Conservation (phyloP, 2,888 invertebrate species). For the Ariolimax columbianus region DNA sequence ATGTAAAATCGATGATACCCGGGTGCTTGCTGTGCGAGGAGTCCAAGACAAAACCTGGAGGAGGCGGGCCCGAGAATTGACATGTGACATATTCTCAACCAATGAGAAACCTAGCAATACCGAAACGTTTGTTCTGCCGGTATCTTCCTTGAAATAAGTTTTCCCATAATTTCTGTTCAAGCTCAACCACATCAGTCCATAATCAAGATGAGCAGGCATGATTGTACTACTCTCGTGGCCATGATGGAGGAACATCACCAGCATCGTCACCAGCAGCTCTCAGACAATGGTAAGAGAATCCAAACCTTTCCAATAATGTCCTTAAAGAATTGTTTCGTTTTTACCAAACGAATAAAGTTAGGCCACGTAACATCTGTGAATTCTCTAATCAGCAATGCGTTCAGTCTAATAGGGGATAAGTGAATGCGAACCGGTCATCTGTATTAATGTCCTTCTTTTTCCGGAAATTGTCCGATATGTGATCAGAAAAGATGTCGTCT, state of each 20-base stretch:
- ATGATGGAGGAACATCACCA: background rate
- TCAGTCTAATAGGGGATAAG: too few relatives aligned
- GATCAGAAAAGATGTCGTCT: too few relatives aligned
- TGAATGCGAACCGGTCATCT: too few relatives aligned
- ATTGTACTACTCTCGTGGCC: background rate
- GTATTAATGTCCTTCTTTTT: too few relatives aligned
- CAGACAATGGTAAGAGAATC: conserved; percentile 6
- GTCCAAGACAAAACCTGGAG: background rate
- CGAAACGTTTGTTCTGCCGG: background rate
- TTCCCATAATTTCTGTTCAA: background rate
- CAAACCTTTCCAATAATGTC: background rate
- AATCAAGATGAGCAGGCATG: conserved; percentile 1
- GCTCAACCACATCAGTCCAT: background rate
- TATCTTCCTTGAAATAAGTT: background rate
- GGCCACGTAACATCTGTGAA: too few relatives aligned
- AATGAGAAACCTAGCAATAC: background rate
- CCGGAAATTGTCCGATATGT: too few relatives aligned
- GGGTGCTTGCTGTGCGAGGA: background rate
- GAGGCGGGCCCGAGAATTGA: background rate
- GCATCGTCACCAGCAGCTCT: background rate
- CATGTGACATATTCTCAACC: conserved; percentile 9
- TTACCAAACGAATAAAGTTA: too few relatives aligned
- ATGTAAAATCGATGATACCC: background rate
- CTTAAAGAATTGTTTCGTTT: background rate
- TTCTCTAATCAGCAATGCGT: too few relatives aligned